phyloP scores from a whole-genome alignment of 2,797 vertebrate species.

The Heterohyrax brucei region DNA sequence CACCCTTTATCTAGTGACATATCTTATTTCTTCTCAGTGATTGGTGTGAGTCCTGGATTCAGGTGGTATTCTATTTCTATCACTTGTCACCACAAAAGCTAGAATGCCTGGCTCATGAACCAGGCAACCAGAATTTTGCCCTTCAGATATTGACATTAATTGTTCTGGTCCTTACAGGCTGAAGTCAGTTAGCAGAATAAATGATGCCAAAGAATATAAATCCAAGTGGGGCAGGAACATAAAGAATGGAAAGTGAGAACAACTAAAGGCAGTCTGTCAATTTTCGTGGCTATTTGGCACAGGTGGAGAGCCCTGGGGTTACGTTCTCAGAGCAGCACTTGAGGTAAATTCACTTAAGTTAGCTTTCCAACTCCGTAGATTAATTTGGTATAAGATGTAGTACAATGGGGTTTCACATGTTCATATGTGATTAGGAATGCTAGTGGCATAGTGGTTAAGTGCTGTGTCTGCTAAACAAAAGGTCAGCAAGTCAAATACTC shows the following conservation, averaged over 20 bases:
- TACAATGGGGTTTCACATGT: background rate
- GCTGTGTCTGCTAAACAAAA: too few species aligned
- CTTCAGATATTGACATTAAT: constrained; percentile 82
- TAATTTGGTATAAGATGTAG: background rate
- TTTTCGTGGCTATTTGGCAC: background rate
- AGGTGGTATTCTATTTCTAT: constrained; percentile 69
- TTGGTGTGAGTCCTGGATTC: constrained; percentile 68
- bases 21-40: constrained; percentile 78
- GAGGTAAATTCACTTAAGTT: constrained; percentile 29
- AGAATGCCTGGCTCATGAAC: constrained; percentile 70
- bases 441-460: too few species aligned
- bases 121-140: constrained; percentile 70
- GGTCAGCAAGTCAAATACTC: too few species aligned
- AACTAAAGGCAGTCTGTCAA: constrained; percentile 53
- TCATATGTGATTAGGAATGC: background rate
- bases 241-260: constrained; percentile 39
- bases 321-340: background rate
- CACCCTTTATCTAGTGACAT: constrained; percentile 65
- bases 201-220: constrained; percentile 71
- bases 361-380: constrained; percentile 22
- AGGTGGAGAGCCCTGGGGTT: background rate
- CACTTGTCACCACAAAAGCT: constrained; percentile 73
- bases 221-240: constrained; percentile 64
- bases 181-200: constrained; percentile 74
- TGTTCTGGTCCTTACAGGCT: constrained; percentile 68